phyloP scores from a whole-genome alignment of 2,113 vertebrate species.

The Archocentrus centrarchus region DNA sequence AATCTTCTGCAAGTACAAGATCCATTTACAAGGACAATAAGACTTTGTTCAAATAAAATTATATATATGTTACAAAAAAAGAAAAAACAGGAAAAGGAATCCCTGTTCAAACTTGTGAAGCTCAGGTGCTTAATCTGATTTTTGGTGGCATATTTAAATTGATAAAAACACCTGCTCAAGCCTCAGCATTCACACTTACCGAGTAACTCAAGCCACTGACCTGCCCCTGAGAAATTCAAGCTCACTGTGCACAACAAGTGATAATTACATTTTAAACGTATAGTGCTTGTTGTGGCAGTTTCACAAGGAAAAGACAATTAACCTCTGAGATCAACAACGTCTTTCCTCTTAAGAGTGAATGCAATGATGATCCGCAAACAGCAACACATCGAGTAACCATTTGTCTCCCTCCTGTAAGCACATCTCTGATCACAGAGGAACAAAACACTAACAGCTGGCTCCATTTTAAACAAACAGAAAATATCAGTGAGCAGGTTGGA shows the following conservation, averaged over 20 bases:
- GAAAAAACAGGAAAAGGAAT: background rate
- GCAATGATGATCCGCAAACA: background rate
- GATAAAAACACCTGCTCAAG: background rate
- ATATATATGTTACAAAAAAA: background rate
- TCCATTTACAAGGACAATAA: background rate
- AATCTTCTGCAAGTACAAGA: background rate
- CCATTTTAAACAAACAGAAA: conserved; percentile 22
- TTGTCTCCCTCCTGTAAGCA: conserved; percentile 13
- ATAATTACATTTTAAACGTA: background rate
- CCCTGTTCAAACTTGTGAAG: background rate
- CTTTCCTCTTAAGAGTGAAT: conserved; percentile 12
- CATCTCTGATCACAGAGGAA: conserved; percentile 22
- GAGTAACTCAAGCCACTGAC: background rate
- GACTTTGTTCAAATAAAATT: background rate
- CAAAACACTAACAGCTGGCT: conserved; percentile 48
- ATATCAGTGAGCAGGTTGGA: conserved; percentile 23
- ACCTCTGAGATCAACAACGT: background rate
- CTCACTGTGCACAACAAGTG: background rate
- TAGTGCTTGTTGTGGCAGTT: background rate
- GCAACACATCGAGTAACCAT: background rate
- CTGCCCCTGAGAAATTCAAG: background rate
- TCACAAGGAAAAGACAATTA: background rate
- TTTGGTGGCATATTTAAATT: background rate
- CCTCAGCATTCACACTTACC: background rate
- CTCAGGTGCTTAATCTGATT: background rate